These are phyloP conservation scores for Erythrocercus mccallii DNA, from an alignment of 2,113 vertebrate species.

Conservation along the genomic window DNA sequence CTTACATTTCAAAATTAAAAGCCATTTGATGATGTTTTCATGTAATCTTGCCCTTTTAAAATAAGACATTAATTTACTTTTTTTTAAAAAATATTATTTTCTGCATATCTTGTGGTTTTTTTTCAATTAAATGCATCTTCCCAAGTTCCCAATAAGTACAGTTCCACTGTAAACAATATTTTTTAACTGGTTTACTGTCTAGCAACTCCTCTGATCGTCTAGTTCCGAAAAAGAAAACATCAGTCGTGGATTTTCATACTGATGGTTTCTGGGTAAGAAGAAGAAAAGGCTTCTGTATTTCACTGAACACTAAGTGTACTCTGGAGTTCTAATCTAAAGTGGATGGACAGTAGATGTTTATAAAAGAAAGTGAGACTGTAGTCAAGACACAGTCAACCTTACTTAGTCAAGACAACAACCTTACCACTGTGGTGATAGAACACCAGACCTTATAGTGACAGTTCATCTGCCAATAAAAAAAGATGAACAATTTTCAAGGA, in stretches of 20 bases:
- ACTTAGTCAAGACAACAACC: no score
- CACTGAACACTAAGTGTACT: not conserved
- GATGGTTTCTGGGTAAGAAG: not conserved
- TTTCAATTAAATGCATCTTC: not conserved
- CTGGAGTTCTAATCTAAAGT: not conserved
- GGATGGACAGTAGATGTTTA: not conserved
- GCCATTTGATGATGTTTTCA: rapidly evolving
- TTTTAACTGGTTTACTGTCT: not conserved
- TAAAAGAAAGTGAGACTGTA: not conserved
- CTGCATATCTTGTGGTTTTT: not conserved
- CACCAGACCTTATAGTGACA: not conserved
- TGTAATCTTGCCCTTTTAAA: not conserved
- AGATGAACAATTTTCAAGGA: not conserved
- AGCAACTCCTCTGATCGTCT: not conserved
- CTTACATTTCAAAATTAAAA: not conserved
- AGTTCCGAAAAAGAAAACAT: not conserved
- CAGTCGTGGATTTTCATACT: not conserved
- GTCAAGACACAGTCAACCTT: not conserved
- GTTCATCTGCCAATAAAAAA: not conserved
- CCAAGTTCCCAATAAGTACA: not conserved
- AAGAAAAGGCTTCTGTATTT: not conserved
- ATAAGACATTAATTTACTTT: not conserved
- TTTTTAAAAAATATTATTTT: not conserved
- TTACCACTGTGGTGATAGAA: not conserved
- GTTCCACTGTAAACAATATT: not conserved